Percentiles rank a stretch among this genome's conserved stretches.
Conservation (phyloP, 2,113 vertebrate species). For the Prolemur simus region DNA sequence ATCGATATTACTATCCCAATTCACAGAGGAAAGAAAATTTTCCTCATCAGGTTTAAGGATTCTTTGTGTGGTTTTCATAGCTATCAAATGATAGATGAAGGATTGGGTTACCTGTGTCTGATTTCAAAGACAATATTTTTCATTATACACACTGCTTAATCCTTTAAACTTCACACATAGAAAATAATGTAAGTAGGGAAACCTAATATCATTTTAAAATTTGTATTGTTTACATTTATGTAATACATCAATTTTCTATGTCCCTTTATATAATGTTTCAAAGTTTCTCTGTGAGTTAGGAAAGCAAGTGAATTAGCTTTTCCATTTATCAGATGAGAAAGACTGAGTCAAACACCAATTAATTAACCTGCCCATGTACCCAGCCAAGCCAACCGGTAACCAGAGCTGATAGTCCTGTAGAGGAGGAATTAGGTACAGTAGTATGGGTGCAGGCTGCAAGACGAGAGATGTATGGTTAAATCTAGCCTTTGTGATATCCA, state of each 20-base stretch:
- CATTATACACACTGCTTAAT: background rate
- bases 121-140: constrained; percentile 30
- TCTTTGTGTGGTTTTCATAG: background rate
- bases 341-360: background rate
- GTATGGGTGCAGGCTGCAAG: accelerated
- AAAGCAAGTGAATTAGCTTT: background rate
- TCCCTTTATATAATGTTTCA: background rate
- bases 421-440: background rate
- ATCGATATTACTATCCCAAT: background rate
- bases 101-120: background rate
- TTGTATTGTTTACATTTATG: background rate
- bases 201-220: background rate
- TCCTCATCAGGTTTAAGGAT: background rate
- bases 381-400: background rate
- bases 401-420: background rate
- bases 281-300: background rate
- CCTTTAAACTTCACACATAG: background rate
- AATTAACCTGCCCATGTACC: background rate
- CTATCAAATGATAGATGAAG: background rate
- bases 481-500: background rate
- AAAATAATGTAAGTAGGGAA: background rate
- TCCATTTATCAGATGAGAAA: background rate
- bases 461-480: background rate
- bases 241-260: background rate
- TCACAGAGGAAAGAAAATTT: background rate